Conservation (phyloP, 2,113 vertebrate genomes). For the human region DNA sequence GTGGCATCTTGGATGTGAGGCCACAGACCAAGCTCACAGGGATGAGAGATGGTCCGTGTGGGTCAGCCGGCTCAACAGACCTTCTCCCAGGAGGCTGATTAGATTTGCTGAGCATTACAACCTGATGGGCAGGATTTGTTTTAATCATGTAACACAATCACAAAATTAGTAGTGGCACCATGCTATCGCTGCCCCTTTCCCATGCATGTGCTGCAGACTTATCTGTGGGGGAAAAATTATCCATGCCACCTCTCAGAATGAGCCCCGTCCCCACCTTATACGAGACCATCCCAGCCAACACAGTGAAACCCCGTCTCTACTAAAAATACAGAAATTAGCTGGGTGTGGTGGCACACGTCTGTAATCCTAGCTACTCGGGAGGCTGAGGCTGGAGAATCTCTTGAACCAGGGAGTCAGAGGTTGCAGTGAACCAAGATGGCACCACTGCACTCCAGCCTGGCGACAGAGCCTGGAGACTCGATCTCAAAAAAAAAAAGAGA, state of each 20-base stretch:
- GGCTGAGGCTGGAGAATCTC: no score
- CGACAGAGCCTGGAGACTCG: no score
- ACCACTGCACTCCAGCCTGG: no score
- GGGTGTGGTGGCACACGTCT: no score
- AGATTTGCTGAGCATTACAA: fast-evolving
- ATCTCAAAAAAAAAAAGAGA: no score
- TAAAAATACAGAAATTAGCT: no score
- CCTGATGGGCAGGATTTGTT: fast-evolving
- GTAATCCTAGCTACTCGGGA: no score
- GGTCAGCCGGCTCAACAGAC: fast-evolving
- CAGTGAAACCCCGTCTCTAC: no score
- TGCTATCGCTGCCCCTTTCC: fast-evolving
- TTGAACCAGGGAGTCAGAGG: no score
- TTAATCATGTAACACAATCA: background rate
- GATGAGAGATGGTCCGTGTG: fast-evolving
- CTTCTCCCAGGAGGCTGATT: fast-evolving
- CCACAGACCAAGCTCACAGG: fast-evolving
- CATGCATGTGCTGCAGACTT: background rate
- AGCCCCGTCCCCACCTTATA: fast-evolving
- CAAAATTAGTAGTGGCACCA: background rate
- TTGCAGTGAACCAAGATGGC: no score
- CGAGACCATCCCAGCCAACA: no score
- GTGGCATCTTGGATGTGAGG: fast-evolving
- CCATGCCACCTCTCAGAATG: fast-evolving
- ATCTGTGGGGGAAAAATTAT: fast-evolving